Conservation (phyloP, 30 jellyfish, hydroid and myxozoan species). For the Aurelia coerulea region DNA sequence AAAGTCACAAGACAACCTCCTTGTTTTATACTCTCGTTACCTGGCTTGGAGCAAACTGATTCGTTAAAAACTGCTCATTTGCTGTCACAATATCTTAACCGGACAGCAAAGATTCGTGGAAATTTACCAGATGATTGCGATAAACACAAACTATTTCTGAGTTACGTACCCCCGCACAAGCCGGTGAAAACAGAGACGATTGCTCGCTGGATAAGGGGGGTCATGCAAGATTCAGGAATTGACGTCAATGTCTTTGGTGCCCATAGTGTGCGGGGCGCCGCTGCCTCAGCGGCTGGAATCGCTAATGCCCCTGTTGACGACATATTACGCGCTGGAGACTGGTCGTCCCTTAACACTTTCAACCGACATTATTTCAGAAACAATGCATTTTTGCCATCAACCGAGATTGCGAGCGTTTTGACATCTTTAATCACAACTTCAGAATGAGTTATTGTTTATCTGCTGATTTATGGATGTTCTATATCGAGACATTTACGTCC, state of each 20-base stretch:
- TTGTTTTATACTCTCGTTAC: too few species aligned
- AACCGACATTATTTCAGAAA: neutral
- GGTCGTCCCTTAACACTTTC: neutral
- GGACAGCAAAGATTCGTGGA: too few species aligned
- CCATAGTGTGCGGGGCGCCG: slow-evolving; percentile 10
- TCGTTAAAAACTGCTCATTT: too few species aligned
- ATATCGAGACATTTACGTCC: too few species aligned
- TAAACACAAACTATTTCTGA: neutral
- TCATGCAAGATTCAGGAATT: slow-evolving; percentile 15
- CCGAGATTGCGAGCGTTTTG: neutral
- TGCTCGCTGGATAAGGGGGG: slow-evolving; percentile 36
- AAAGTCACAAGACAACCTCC: too few species aligned
- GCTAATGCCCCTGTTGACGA: neutral
- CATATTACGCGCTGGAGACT: neutral
- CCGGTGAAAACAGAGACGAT: slow-evolving; percentile 34
- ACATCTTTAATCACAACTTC: too few species aligned
- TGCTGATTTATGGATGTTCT: too few species aligned
- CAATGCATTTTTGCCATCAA: neutral
- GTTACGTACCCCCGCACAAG: slow-evolving; percentile 21
- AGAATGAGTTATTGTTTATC: too few species aligned
- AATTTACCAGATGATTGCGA: neutral
- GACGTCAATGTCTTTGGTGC: slow-evolving; percentile 16
- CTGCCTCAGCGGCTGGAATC: slow-evolving; percentile 6
- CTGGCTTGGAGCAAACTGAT: too few species aligned
- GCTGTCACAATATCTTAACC: too few species aligned